Evolutionary conservation across 2,113 vertebrate species (phyloP).

Genomic region (Formicarius rufipectus): DNA sequence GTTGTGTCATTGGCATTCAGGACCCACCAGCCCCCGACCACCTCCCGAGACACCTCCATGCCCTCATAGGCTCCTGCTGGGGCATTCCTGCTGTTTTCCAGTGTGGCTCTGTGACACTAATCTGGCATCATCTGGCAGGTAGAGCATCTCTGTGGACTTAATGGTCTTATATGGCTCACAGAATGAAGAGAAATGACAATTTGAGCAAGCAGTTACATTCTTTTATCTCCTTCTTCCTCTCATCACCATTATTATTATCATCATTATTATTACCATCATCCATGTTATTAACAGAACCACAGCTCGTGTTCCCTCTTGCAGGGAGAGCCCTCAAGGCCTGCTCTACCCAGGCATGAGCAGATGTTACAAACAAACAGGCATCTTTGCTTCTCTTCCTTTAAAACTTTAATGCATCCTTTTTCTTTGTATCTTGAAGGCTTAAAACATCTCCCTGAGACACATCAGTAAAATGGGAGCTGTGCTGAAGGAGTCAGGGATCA

Average conservation of each 20-base stretch:
- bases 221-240: background rate
- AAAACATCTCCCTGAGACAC: background rate
- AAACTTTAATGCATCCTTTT: background rate
- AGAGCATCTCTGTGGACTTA: background rate
- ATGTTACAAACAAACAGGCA: background rate
- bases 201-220: background rate
- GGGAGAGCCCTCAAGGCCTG: background rate
- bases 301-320: background rate
- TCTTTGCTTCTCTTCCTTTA: background rate
- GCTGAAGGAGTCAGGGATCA: background rate
- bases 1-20: background rate
- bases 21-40: background rate
- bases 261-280: background rate
- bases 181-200: background rate
- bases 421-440: background rate
- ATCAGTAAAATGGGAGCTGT: background rate
- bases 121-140: background rate
- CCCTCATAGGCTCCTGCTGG: fast-evolving
- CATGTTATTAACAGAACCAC: background rate
- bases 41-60: background rate
- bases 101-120: background rate
- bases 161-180: background rate
- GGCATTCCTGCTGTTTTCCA: background rate
- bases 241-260: background rate
- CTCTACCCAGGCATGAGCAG: background rate